Percentiles rank a stretch among this genome's conserved stretches.
Evolutionary conservation across 1,140 invertebrate genomes (phyloP).

Genomic region (Drosophila mauritiana): DNA sequence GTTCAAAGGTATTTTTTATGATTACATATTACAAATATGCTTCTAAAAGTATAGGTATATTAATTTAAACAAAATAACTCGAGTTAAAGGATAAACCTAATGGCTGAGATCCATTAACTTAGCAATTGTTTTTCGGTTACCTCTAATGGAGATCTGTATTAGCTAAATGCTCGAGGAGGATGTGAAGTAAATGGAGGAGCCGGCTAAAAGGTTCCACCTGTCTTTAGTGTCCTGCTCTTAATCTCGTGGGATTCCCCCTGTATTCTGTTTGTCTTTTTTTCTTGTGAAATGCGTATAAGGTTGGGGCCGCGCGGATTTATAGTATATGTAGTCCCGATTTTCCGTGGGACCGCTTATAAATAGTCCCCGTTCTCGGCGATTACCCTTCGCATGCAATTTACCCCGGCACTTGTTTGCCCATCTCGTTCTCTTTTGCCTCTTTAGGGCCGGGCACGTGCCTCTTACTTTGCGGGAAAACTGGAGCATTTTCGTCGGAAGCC

Average conservation of each 20-base stretch:
- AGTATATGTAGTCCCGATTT: conserved; percentile 25
- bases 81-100: too few species aligned
- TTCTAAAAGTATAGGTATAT: too few species aligned
- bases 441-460: conserved; percentile 22
- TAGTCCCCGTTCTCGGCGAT: conserved; percentile 47
- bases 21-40: not conserved
- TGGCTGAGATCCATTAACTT: conserved; percentile 3
- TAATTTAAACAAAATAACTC: too few species aligned
- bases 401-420: conserved; percentile 20
- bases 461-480: not conserved
- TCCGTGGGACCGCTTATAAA: conserved; percentile 32
- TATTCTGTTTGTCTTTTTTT: conserved; percentile 7
- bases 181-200: conserved; percentile 13
- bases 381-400: conserved; percentile 42
- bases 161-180: conserved; percentile 19
- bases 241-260: conserved; percentile 36
- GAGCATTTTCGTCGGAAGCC: conserved; percentile 2
- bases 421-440: conserved; percentile 4
- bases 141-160: conserved; percentile 24
- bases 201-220: conserved; percentile 38
- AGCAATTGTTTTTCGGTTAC: not conserved
- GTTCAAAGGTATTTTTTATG: too few species aligned
- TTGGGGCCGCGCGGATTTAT: conserved; percentile 46
- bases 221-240: conserved; percentile 1
- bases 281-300: conserved; percentile 9